A percentile compares a stretch with the other conserved stretches of the same genome.
These are phyloP conservation scores for Diploscapter pachys DNA, from an alignment of 1,140 invertebrate genomes.

Conservation along the genomic window DNA sequence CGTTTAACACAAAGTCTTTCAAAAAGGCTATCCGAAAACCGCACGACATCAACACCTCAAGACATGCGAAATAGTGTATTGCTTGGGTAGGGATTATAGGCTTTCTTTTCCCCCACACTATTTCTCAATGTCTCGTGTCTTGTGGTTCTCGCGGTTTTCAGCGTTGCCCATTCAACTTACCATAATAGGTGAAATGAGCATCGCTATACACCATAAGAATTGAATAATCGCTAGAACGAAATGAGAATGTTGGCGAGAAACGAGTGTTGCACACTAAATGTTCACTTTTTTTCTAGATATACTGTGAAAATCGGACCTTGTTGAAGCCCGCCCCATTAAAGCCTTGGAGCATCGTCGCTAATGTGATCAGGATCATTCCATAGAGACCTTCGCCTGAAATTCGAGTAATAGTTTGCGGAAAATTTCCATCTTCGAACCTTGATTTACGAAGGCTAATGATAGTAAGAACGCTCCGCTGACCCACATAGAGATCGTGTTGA, in stretches of 20 bases:
- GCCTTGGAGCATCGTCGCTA: conserved; percentile 18
- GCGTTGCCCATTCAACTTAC: conserved; percentile 22
- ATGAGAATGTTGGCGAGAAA: conserved; percentile 54
- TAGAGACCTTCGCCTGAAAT: background rate
- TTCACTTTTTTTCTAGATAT: background rate
- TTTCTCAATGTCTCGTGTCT: too few relatives aligned
- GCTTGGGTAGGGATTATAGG: too few relatives aligned
- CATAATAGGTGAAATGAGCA: conserved; percentile 48
- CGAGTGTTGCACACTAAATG: conserved; percentile 22
- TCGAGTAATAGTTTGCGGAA: too few relatives aligned
- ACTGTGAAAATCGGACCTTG: background rate
- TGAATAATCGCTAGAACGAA: conserved; percentile 55
- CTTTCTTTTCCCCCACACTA: too few relatives aligned
- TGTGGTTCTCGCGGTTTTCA: too few relatives aligned
- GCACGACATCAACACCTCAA: too few relatives aligned
- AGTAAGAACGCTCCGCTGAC: conserved; percentile 43
- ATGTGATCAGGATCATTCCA: conserved; percentile 18
- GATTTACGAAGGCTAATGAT: conserved; percentile 42
- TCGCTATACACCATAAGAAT: conserved; percentile 54
- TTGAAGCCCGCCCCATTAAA: conserved; percentile 30
- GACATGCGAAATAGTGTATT: too few relatives aligned
- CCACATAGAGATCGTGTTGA: conserved; percentile 54
- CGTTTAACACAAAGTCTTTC: too few relatives aligned
- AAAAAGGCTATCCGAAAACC: too few relatives aligned
- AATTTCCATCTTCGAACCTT: background rate